phyloP scores from a whole-genome alignment of 2,113 vertebrate species.

The Pristiophorus japonicus region DNA sequence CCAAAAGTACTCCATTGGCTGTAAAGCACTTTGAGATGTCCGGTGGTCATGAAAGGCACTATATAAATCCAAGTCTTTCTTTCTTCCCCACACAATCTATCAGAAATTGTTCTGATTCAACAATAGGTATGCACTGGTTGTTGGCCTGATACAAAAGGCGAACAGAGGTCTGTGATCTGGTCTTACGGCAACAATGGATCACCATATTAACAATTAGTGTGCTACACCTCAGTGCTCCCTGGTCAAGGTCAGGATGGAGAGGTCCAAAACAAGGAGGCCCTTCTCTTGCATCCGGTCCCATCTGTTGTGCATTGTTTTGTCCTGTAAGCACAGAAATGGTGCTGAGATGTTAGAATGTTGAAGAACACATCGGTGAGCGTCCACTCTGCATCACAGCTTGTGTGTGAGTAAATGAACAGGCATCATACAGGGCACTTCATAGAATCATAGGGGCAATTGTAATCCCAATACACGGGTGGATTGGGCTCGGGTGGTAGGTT shows the following conservation, averaged over 20 bases:
- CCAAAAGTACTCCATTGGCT: too few relatives aligned
- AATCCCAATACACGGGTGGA: too few relatives aligned
- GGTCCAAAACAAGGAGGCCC: neutral
- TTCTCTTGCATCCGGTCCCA: neutral
- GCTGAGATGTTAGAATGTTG: neutral
- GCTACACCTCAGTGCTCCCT: neutral
- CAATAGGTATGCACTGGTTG: constrained; percentile 44
- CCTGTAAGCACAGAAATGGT: neutral
- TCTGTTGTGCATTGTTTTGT: neutral
- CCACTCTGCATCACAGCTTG: neutral
- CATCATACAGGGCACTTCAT: neutral
- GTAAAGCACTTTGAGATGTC: too few relatives aligned
- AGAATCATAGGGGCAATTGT: too few relatives aligned
- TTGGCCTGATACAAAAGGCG: neutral
- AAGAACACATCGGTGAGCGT: neutral
- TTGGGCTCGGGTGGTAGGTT: too few relatives aligned
- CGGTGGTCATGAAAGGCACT: too few relatives aligned
- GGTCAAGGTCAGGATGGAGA: neutral
- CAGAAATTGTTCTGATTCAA: constrained; percentile 52
- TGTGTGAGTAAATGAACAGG: neutral
- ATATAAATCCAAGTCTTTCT: too few relatives aligned
- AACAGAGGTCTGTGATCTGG: neutral
- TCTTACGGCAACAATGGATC: neutral
- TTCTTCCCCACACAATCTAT: constrained; percentile 50
- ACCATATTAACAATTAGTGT: neutral